Evolutionary conservation across 2,888 invertebrate genomes (phyloP).

Genomic region (Dolichopus griseipennis): DNA sequence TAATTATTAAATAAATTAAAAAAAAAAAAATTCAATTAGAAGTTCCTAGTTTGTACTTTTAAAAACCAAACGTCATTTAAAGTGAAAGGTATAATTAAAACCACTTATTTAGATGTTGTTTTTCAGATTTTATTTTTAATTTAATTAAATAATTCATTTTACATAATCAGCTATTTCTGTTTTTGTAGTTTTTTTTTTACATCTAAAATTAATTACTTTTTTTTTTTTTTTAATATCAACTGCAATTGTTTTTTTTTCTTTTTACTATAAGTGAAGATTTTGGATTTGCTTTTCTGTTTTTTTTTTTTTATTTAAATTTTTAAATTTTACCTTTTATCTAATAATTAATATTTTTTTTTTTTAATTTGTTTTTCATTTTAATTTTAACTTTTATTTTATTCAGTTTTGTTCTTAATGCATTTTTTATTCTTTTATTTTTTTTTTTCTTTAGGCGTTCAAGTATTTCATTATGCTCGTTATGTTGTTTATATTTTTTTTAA

Average conservation of each 20-base stretch:
- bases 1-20: too few relatives aligned
- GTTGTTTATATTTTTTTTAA: not conserved
- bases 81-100: not conserved
- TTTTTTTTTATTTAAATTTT: not conserved
- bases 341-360: not conserved
- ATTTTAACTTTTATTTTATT: not conserved
- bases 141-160: slow-evolving; percentile 1
- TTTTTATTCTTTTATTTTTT: not conserved
- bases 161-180: slow-evolving; percentile 3
- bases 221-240: not conserved
- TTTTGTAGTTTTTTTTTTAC: not conserved
- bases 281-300: not conserved
- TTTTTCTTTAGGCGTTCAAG: not conserved
- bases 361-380: not conserved
- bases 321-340: not conserved
- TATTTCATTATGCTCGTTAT: not conserved
- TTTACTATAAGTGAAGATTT: not conserved
- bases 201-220: not conserved
- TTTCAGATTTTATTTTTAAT: not conserved
- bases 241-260: not conserved
- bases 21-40: too few relatives aligned
- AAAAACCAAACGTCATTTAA: too few relatives aligned
- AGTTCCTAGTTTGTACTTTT: too few relatives aligned
- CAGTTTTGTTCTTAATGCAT: not conserved
- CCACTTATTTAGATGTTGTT: not conserved